A percentile compares a stretch with the other conserved stretches of the same genome.
Conservation (phyloP, 2,113 vertebrate genomes). For the Strigops habroptila region DNA sequence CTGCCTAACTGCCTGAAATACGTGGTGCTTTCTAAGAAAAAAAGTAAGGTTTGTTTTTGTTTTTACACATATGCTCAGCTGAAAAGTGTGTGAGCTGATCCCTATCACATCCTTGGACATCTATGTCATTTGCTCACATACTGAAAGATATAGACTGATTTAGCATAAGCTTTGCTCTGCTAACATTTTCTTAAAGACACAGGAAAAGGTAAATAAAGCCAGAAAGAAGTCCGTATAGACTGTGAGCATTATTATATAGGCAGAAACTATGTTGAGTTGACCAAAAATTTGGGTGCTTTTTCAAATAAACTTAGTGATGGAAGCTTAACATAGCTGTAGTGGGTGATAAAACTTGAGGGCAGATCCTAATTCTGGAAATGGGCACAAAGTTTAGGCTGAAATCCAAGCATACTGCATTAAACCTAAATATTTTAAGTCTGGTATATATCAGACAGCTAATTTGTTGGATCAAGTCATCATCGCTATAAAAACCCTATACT, state of each 20-base stretch:
- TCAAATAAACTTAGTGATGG: neutral
- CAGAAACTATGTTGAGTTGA: neutral
- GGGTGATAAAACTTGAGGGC: slow-evolving; percentile 30
- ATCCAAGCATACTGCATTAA: slow-evolving; percentile 62
- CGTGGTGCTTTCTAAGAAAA: slow-evolving; percentile 61
- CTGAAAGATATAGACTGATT: slow-evolving; percentile 25
- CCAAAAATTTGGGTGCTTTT: neutral
- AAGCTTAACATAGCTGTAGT: neutral
- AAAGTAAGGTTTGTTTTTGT: slow-evolving; percentile 69
- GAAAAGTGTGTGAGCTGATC: slow-evolving; percentile 67
- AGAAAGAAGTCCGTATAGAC: neutral
- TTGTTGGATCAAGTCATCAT: slow-evolving; percentile 53
- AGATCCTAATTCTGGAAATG: slow-evolving; percentile 22
- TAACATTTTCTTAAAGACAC: slow-evolving; percentile 36
- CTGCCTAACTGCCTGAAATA: slow-evolving; percentile 66
- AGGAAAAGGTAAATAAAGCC: slow-evolving; percentile 12
- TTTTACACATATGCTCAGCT: slow-evolving; percentile 67
- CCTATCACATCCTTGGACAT: slow-evolving; percentile 57
- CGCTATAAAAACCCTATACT: slow-evolving; percentile 40
- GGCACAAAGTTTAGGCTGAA: slow-evolving; percentile 39
- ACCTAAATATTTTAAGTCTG: slow-evolving; percentile 64
- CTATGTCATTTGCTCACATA: slow-evolving; percentile 55
- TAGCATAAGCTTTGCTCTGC: neutral
- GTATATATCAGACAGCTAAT: slow-evolving; percentile 56
- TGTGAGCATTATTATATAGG: neutral